Conservation (phyloP, 2,888 invertebrate genomes). For the Troides oblongomaculatus region DNA sequence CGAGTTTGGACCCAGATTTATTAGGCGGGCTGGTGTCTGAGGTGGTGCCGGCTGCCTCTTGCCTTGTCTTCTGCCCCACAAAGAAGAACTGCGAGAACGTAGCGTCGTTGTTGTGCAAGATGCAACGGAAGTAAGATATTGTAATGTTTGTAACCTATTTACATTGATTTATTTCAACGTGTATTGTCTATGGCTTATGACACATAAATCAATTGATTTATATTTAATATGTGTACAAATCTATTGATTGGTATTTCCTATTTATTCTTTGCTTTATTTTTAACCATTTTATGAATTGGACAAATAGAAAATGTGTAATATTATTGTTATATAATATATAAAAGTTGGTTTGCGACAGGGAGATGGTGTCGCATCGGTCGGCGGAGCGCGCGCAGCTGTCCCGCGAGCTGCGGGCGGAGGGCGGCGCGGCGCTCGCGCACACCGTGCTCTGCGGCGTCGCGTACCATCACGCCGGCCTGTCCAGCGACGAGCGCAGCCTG, state of each 20-base stretch:
- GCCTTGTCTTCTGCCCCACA: slow-evolving; percentile 95
- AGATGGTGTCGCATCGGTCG: slow-evolving; percentile 48
- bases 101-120: slow-evolving; percentile 85
- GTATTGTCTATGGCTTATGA: too few relatives aligned
- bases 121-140: slow-evolving; percentile 59
- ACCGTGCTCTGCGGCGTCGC: slow-evolving; percentile 91
- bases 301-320: too few relatives aligned
- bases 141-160: neutral
- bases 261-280: too few relatives aligned
- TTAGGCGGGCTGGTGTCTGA: slow-evolving; percentile 90
- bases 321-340: too few relatives aligned
- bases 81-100: slow-evolving; percentile 96
- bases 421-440: slow-evolving; percentile 82
- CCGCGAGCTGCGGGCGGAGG: slow-evolving; percentile 83
- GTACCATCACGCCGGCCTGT: slow-evolving; percentile 96
- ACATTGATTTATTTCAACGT: neutral
- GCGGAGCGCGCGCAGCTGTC: slow-evolving; percentile 48
- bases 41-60: slow-evolving; percentile 88
- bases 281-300: too few relatives aligned
- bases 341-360: slow-evolving; percentile 38
- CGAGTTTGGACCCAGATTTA: slow-evolving; percentile 87
- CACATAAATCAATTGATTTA: too few relatives aligned
- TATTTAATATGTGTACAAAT: too few relatives aligned
- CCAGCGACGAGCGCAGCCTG: slow-evolving; percentile 90
- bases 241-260: too few relatives aligned